Evolutionary conservation across 2,888 invertebrate genomes (phyloP).

Genomic region (Mesochorus sp.): DNA sequence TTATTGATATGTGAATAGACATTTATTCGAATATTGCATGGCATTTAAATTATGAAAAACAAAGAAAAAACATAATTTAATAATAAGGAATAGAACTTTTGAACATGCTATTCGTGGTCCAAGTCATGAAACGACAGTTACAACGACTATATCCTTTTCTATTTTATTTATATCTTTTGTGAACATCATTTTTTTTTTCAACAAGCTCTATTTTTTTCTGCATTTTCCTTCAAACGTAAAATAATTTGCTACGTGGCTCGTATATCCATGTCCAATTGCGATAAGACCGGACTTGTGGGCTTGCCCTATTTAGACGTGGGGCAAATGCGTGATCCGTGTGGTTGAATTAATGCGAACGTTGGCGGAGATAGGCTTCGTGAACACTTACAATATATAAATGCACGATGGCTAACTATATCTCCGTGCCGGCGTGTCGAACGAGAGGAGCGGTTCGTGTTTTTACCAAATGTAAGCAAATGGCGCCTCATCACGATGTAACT

Average conservation of each 20-base stretch:
- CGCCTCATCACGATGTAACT: slow-evolving; percentile 12
- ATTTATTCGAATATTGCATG: too few species aligned
- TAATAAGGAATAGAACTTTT: too few species aligned
- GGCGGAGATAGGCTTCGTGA: slow-evolving; percentile 80
- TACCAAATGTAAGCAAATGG: slow-evolving; percentile 46
- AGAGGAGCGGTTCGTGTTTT: slow-evolving; percentile 56
- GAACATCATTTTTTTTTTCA: not conserved
- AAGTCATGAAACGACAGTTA: too few species aligned
- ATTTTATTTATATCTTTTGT: too few species aligned
- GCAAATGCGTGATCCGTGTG: slow-evolving; percentile 67
- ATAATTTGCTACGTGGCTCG: not conserved
- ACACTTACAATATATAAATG: slow-evolving; percentile 78
- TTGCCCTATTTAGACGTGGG: slow-evolving; percentile 69
- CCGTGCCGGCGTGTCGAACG: slow-evolving; percentile 56
- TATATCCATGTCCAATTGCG: slow-evolving; percentile 27
- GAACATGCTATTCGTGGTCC: too few species aligned
- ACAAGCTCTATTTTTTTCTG: not conserved
- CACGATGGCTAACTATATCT: slow-evolving; percentile 62
- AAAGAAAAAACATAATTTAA: too few species aligned
- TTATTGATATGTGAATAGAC: too few species aligned
- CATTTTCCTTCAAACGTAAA: not conserved
- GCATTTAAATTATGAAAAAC: too few species aligned
- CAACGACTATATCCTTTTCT: too few species aligned
- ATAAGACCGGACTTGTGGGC: slow-evolving; percentile 46
- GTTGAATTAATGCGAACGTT: slow-evolving; percentile 75